These are phyloP conservation scores for Aselliscus stoliczkanus DNA, from an alignment of 2,797 vertebrate species.

Conservation along the genomic window DNA sequence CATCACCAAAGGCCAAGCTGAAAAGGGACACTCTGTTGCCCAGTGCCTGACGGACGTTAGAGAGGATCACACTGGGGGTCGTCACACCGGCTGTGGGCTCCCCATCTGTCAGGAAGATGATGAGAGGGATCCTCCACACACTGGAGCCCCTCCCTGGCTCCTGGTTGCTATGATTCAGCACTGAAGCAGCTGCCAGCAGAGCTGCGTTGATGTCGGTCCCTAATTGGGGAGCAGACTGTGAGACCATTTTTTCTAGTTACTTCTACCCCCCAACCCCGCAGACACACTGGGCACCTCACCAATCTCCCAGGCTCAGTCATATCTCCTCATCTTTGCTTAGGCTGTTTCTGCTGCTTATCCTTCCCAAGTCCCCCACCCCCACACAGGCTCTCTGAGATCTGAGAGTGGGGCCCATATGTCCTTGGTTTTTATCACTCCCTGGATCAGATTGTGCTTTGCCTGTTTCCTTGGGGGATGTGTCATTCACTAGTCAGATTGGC, in stretches of 20 bases:
- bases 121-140: constrained; percentile 82
- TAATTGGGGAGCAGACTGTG: constrained; percentile 67
- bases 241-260: constrained; percentile 25
- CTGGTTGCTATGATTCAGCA: constrained; percentile 79
- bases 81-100: constrained; percentile 88
- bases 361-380: background rate
- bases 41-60: constrained; percentile 83
- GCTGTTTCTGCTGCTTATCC: background rate
- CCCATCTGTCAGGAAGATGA: constrained; percentile 90
- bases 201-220: constrained; percentile 91
- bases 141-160: constrained; percentile 43
- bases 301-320: background rate
- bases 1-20: constrained; percentile 89
- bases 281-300: background rate
- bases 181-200: constrained; percentile 86
- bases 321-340: background rate
- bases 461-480: background rate
- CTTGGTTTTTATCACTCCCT: constrained; percentile 28
- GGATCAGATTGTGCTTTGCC: background rate
- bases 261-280: background rate
- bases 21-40: constrained; percentile 84
- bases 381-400: background rate
- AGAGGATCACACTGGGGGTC: constrained; percentile 82
- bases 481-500: background rate
- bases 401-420: background rate